phyloP scores from a whole-genome alignment of 2,888 invertebrate genomes.

The Periphyllus acericola region DNA sequence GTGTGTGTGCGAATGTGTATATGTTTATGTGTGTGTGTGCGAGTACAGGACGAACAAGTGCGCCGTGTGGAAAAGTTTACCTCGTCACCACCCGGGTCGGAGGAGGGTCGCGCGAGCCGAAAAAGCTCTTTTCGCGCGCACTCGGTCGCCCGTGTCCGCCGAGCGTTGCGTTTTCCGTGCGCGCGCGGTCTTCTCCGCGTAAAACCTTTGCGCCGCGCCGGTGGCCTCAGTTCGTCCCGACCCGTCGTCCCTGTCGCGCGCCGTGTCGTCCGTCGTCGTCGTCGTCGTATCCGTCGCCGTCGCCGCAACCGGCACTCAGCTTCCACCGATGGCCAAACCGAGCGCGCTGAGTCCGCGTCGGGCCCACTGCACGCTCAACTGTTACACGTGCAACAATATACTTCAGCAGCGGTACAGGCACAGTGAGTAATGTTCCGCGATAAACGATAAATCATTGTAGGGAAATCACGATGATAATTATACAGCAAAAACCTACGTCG shows the following conservation, averaged over 20 bases:
- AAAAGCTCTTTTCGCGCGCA: slow-evolving; percentile 1
- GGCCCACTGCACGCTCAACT: slow-evolving; percentile 79
- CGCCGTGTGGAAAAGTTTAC: background rate
- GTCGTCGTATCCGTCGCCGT: background rate
- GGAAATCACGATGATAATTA: too few relatives aligned
- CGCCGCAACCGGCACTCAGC: background rate
- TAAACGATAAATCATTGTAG: background rate
- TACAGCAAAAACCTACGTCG: too few relatives aligned
- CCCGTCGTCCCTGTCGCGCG: slow-evolving; percentile 40
- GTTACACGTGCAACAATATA: slow-evolving; percentile 77
- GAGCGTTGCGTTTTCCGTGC: slow-evolving; percentile 27
- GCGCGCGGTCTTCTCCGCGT: slow-evolving; percentile 55
- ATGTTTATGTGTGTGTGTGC: too few relatives aligned
- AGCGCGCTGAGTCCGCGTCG: slow-evolving; percentile 69
- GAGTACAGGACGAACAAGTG: background rate
- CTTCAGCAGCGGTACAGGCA: slow-evolving; percentile 77
- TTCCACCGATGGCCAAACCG: slow-evolving; percentile 63
- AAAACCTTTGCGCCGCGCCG: slow-evolving; percentile 45
- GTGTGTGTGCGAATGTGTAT: too few relatives aligned
- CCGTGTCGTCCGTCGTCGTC: background rate
- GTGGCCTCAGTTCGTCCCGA: slow-evolving; percentile 48
- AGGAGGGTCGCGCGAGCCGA: background rate
- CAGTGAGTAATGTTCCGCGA: slow-evolving; percentile 62
- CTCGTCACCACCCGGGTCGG: background rate
- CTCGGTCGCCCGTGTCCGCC: background rate